phyloP scores from a whole-genome alignment of 2,888 invertebrate species.

The Cantharis flavilabris region DNA sequence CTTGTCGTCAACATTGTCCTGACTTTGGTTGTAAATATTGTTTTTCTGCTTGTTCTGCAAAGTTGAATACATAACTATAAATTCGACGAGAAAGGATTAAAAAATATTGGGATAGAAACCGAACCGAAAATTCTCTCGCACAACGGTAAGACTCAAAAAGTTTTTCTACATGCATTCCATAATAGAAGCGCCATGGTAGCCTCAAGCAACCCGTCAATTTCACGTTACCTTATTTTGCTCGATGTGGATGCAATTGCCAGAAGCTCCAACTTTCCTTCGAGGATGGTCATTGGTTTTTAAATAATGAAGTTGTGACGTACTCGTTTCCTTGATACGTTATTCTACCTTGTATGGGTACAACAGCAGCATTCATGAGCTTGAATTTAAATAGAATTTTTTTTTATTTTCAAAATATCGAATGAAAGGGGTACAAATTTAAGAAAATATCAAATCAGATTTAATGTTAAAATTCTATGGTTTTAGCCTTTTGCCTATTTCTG shows the following conservation, averaged over 20 bases:
- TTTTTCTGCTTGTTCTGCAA: background rate
- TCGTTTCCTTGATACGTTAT: background rate
- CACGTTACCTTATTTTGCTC: conserved; percentile 21
- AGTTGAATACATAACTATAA: background rate
- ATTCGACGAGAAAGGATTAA: no score
- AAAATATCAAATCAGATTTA: no score
- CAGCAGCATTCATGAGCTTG: background rate
- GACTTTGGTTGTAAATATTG: background rate
- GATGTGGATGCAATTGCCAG: background rate
- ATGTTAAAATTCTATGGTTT: no score
- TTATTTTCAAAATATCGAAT: background rate
- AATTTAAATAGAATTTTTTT: background rate
- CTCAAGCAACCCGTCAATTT: conserved; percentile 22
- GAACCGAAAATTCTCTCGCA: no score
- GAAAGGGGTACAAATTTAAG: no score
- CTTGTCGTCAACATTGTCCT: background rate
- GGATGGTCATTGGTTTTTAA: background rate
- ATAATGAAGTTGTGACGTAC: background rate
- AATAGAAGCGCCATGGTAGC: conserved; percentile 25
- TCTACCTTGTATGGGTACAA: background rate
- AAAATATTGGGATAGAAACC: background rate
- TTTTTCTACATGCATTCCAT: background rate
- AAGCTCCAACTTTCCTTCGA: background rate
- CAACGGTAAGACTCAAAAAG: background rate
- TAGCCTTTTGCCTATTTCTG: no score